Conservation (phyloP, 2,888 invertebrate species). For the Melieria omissa region DNA sequence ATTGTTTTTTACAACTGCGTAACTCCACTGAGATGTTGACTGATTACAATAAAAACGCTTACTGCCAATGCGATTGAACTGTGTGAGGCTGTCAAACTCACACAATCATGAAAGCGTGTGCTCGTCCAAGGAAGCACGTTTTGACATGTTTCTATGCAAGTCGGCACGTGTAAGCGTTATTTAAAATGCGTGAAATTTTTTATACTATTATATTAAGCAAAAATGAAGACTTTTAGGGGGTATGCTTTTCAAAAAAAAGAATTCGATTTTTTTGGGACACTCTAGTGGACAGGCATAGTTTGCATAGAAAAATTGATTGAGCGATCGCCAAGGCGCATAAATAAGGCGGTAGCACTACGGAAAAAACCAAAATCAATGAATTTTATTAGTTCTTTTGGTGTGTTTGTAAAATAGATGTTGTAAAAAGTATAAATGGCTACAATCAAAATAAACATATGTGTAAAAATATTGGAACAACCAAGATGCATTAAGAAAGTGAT, state of each 20-base stretch:
- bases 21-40: slow-evolving; percentile 24
- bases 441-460: no score
- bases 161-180: slow-evolving; percentile 2
- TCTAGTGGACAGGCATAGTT: slow-evolving; percentile 5
- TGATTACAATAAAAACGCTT: no score
- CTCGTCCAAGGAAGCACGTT: not conserved
- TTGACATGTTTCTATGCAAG: not conserved
- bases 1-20: slow-evolving; percentile 24
- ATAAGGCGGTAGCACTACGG: no score
- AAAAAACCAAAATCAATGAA: no score
- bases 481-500: no score
- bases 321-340: no score
- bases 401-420: no score
- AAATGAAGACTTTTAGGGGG: not conserved
- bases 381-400: no score
- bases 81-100: not conserved
- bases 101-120: not conserved
- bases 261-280: slow-evolving; percentile 15
- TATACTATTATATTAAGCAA: not conserved
- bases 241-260: slow-evolving; percentile 15
- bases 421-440: no score
- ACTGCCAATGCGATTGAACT: not conserved
- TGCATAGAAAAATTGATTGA: no score
- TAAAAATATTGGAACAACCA: no score
- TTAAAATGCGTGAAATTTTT: not conserved